Conservation (phyloP, 1,140 invertebrate species). For the Musca vetustissima region DNA sequence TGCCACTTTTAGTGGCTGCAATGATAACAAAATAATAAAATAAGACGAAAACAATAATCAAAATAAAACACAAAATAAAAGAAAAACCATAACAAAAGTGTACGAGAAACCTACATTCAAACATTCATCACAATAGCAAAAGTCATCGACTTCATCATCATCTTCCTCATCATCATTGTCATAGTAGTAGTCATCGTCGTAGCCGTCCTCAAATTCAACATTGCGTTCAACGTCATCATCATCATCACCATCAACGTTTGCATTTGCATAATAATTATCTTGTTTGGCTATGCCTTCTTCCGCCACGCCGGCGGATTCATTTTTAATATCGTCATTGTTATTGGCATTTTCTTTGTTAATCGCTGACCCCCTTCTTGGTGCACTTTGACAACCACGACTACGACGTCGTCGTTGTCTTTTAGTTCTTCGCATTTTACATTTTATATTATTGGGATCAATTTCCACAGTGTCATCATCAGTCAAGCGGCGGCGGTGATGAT, state of each 20-base stretch:
- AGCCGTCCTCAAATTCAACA: constrained; percentile 18
- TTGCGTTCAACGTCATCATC: constrained; percentile 5
- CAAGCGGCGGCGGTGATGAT: constrained; percentile 49
- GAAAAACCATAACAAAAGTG: constrained; percentile 1
- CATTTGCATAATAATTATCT: constrained; percentile 1
- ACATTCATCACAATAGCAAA: constrained; percentile 74
- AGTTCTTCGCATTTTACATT: too few relatives aligned
- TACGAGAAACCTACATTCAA: constrained; percentile 60
- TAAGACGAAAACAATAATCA: neutral
- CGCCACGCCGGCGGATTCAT: neutral
- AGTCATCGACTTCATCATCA: constrained; percentile 57
- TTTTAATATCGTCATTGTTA: constrained; percentile 7
- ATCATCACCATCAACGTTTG: constrained; percentile 18
- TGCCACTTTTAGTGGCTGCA: too few relatives aligned
- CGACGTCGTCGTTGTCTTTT: constrained; percentile 10
- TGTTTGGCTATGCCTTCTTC: neutral
- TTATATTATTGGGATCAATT: constrained; percentile 44
- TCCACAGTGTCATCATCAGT: constrained; percentile 30
- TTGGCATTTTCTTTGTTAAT: constrained; percentile 11
- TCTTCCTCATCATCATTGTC: constrained; percentile 38
- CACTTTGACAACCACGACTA: neutral
- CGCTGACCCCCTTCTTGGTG: too few relatives aligned
- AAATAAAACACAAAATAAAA: neutral
- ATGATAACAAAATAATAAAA: too few relatives aligned
- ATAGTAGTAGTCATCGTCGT: constrained; percentile 37